Evolutionary conservation across 2,888 invertebrate genomes (phyloP).

Genomic region (Metellina segmentata): DNA sequence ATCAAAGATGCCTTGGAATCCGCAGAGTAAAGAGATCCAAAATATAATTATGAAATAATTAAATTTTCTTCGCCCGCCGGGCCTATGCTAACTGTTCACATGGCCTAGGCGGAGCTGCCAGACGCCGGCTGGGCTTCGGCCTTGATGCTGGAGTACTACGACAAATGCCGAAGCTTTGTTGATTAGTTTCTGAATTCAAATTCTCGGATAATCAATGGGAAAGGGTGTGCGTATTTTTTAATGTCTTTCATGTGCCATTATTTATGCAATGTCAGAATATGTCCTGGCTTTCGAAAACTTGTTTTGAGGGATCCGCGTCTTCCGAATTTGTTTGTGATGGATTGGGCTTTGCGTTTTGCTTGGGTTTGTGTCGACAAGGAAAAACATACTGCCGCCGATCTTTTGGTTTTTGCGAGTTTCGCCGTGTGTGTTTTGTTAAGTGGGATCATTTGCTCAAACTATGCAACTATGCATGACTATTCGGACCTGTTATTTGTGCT

Average conservation of each 20-base stretch:
- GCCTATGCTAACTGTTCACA: constrained; percentile 25
- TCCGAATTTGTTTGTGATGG: neutral
- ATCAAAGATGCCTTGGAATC: constrained; percentile 20
- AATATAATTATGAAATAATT: constrained; percentile 30
- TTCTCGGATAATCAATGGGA: neutral
- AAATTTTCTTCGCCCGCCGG: constrained; percentile 20
- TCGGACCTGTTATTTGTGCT: no score
- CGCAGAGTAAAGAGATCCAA: neutral
- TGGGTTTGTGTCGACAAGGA: neutral
- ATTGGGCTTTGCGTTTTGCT: neutral
- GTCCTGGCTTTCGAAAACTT: neutral
- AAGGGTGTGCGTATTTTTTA: neutral
- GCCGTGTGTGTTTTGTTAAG: neutral
- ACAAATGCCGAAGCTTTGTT: neutral
- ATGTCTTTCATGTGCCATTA: neutral
- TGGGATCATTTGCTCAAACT: neutral
- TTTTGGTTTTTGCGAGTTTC: neutral
- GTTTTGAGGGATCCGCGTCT: neutral
- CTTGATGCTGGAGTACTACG: constrained; percentile 40
- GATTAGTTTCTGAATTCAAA: neutral
- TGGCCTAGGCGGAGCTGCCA: constrained; percentile 11
- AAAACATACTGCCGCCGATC: neutral
- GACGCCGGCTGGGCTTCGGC: constrained; percentile 66
- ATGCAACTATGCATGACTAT: no score
- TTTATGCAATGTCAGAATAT: neutral